Evolutionary conservation across 2,113 vertebrate species (phyloP).

Genomic region (Willisornis vidua): DNA sequence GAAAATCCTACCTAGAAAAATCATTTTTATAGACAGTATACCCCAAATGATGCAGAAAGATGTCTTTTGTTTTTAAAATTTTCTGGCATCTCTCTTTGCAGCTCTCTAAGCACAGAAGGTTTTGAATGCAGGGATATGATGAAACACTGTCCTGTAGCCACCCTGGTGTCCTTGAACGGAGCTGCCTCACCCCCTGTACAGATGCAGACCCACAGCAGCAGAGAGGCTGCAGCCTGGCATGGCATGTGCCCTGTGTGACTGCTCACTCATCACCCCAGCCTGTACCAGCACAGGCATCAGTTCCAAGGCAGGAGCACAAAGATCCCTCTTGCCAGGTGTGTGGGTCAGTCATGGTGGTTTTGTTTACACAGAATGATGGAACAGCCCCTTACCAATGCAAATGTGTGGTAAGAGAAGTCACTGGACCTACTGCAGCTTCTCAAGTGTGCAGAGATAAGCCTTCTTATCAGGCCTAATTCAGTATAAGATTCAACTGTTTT

Average conservation of each 20-base stretch:
- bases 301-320: background rate
- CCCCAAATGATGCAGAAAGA: background rate
- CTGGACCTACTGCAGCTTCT: background rate
- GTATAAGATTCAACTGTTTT: background rate
- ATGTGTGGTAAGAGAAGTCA: background rate
- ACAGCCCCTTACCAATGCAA: background rate
- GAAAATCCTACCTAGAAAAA: background rate
- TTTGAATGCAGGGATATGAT: background rate
- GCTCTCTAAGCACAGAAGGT: background rate
- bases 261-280: background rate
- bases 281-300: background rate
- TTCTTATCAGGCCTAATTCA: background rate
- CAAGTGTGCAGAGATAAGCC: constrained; percentile 1
- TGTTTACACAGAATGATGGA: background rate
- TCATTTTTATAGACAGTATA: background rate
- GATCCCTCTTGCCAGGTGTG: background rate
- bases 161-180: background rate
- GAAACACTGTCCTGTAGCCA: background rate
- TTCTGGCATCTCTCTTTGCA: background rate
- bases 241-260: background rate
- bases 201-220: background rate
- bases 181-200: background rate
- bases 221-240: background rate
- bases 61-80: background rate
- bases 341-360: background rate